Base-by-base conservation (phyloP, 2,113 vertebrate species). In the Nipponia nippon region DNA sequence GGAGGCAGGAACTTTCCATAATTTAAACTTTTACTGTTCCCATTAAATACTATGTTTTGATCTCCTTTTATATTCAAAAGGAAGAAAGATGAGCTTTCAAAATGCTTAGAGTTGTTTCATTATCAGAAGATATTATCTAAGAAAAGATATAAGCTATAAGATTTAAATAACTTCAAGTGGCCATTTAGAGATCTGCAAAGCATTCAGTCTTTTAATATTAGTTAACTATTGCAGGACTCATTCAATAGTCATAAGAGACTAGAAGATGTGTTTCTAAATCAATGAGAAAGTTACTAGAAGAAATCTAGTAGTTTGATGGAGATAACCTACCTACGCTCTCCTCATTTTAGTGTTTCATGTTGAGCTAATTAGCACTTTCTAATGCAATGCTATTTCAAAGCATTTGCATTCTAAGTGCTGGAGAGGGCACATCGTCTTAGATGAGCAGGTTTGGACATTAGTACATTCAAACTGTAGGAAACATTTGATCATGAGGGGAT, bases 161-260 rank as follows among this genome's bases (percentile, higher is more conserved):
- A 82, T 85, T 83, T 90, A 85, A 96, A 88, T 85, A 87, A 92
- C 47, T 90, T 92, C 83, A 79, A 82, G 69, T 59, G 75, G 56
- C 59, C 85, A 40, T 88, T 92, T 49, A 85, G 66, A 85, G 42
- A 70, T 78, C 73, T 47, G 50, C 49, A 92, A 88, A 53, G 75
- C 21, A 11, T 58, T 90, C n/a, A 21, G n/a, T 46, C 73, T 79
- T 93, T 85, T 88, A 29, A 25, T 40, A 21, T 61, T 78, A 44
- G 73, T 82, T 75, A 58, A 52, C 73, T 90, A 19, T 29, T 84
- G 21, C 36, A 69, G 70, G n/a, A 71, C 42, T 71, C 30, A 26
- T 75, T 85, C 47, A 75, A 62, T 63, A 92, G 70, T 25, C 47
- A 36, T 17, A 42, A 88, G 44, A 85, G 38, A 70, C 36, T 34